phyloP scores from a whole-genome alignment of 2,888 invertebrate genomes.

The Sturmia bella region DNA sequence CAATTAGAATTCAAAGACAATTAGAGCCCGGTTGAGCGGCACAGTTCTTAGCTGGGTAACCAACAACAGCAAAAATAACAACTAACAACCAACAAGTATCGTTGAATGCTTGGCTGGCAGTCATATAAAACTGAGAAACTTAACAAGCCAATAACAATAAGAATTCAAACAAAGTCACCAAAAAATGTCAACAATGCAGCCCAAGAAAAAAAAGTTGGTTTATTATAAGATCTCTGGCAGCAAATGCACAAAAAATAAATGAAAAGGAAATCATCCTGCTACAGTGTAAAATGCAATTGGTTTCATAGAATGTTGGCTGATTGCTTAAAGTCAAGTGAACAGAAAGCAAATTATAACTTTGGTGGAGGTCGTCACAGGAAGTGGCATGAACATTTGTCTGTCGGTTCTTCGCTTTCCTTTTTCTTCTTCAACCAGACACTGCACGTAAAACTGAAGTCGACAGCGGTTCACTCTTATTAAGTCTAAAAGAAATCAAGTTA shows the following conservation, averaged over 20 bases:
- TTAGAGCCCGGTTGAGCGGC: conserved; percentile 60
- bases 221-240: conserved; percentile 37
- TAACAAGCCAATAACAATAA: conserved; percentile 70
- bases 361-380: conserved; percentile 71
- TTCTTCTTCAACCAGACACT: conserved; percentile 11
- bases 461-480: conserved; percentile 58
- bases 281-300: conserved; percentile 52
- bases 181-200: conserved; percentile 70
- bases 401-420: conserved; percentile 19
- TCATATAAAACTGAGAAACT: conserved; percentile 62
- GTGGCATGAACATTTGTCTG: conserved; percentile 61
- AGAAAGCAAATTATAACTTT: conserved; percentile 72
- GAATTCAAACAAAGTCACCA: conserved; percentile 69
- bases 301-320: conserved; percentile 35
- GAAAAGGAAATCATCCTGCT: neutral
- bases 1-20: conserved; percentile 69
- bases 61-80: conserved; percentile 24
- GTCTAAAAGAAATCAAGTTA: conserved; percentile 10
- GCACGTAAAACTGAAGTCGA: conserved; percentile 32
- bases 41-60: conserved; percentile 39
- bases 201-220: conserved; percentile 35
- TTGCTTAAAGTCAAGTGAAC: conserved; percentile 62
- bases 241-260: no score
- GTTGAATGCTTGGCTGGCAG: conserved; percentile 26
- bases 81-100: conserved; percentile 8